A percentile compares a stretch with the other conserved stretches of the same genome.
Evolutionary conservation across 2,113 vertebrate species (phyloP).

Genomic region (Piprites chloris): DNA sequence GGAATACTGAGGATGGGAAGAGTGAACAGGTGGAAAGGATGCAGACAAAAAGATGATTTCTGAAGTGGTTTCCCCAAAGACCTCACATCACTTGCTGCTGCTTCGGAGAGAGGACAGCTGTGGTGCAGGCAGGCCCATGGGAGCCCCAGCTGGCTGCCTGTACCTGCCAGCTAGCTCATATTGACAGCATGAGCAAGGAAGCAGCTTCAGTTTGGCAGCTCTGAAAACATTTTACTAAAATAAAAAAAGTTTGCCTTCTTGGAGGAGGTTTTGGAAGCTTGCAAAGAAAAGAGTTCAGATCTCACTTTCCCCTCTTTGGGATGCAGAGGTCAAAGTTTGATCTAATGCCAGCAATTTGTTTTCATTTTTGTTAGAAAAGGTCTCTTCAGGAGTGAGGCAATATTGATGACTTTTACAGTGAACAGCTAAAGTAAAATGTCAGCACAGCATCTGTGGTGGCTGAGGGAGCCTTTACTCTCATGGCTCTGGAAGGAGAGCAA

Average conservation of each 20-base stretch:
- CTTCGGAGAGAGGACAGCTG: fast-evolving
- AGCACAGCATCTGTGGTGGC: conserved; percentile 1
- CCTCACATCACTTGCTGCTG: background rate
- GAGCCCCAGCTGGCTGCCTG: background rate
- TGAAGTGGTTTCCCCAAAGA: background rate
- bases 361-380: conserved; percentile 41
- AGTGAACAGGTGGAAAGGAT: background rate
- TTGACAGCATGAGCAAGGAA: fast-evolving
- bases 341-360: conserved; percentile 36
- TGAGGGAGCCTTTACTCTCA: background rate
- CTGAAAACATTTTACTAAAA: background rate
- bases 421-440: conserved; percentile 43
- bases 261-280: background rate
- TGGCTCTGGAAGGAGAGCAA: conserved; percentile 17
- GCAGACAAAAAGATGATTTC: background rate
- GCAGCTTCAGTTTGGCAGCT: background rate
- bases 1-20: background rate
- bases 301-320: background rate
- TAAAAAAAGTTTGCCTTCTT: background rate
- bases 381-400: background rate
- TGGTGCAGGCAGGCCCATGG: fast-evolving
- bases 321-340: conserved; percentile 19
- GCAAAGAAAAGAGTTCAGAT: background rate
- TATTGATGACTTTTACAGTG: conserved; percentile 38
- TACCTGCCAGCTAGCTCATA: background rate